Percentiles rank a stretch among this genome's conserved stretches.
Evolutionary conservation across 2,113 vertebrate species (phyloP).

Genomic region (Hemiscyllium ocellatum): DNA sequence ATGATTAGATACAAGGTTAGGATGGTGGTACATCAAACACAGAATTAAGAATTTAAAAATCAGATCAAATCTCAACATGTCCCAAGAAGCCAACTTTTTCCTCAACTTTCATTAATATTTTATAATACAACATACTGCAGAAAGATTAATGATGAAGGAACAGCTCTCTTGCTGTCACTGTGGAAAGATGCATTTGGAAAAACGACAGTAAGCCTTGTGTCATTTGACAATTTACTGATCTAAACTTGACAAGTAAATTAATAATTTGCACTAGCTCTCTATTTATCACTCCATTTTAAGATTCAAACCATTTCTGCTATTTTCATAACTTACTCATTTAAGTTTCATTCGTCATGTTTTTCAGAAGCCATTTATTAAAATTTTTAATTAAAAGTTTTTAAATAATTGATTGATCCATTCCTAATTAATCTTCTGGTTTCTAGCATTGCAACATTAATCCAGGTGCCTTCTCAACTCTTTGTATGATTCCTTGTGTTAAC

Average conservation of each 20-base stretch:
- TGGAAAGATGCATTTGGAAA: neutral
- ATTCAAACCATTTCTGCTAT: neutral
- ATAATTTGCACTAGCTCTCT: neutral
- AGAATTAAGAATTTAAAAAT: neutral
- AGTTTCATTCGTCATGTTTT: neutral
- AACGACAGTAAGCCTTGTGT: neutral
- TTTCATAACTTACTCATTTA: conserved; percentile 16
- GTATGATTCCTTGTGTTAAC: neutral
- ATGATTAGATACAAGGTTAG: neutral
- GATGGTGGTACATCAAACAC: neutral
- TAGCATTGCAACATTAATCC: neutral
- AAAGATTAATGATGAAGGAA: neutral
- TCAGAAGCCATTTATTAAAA: neutral
- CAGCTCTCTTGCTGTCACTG: neutral
- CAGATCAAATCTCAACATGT: neutral
- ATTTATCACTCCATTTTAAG: neutral
- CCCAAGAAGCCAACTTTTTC: neutral
- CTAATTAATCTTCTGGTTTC: neutral
- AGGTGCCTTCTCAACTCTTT: neutral
- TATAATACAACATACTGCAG: too few species aligned
- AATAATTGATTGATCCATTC: conserved; percentile 5
- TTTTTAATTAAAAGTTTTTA: neutral
- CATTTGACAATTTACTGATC: neutral
- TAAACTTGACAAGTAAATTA: neutral
- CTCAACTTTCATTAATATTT: neutral